Base-by-base conservation (phyloP, 2,113 vertebrate species). In the Tor tambroides region DNA sequence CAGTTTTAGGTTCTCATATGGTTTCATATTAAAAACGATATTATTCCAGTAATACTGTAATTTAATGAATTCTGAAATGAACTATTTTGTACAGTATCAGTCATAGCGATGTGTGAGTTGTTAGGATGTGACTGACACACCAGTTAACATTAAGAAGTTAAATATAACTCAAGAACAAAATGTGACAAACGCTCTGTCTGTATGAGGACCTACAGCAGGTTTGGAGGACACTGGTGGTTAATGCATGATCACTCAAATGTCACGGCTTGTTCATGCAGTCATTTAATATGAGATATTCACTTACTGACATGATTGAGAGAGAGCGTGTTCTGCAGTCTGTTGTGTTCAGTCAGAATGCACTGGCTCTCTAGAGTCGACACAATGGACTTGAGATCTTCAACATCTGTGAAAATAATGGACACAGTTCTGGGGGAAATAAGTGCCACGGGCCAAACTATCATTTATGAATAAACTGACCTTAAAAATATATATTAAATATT, bases 331-430 rank as follows among this genome's bases (percentile, higher is more conserved):
- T 41, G 7, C 41, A 41, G 41, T 63, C 75, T 32, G 19, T 46
- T 38, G 14, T 21, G 43, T 8, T 63, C 67, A 23, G 12, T 26
- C 12, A 80, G 12, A 67, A 23, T 21, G 11, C 71, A 91, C 85
- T 54, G 81, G 80, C 30, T 93, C 90, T 91, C 92, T 11, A 88
- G 79, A 5, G 91, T 59, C 43, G 93, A 92, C 86, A 93, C 89
- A 38, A 95, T 91, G 28, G 91, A 92, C 9, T 93, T 92, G 91
- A 95, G 94, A 81, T 95, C 92, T 80, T 95, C 94, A 30, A 92
- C 90, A 28, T 95, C 94, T 95, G 88, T 21, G 43, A 90, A 76
- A 90, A 69, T 7, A 61, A 63, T 71, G 5, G 2, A 51, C 8
- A 80, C 21, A 46, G 35, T 75, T 41, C 19, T 6, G 21, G 1